phyloP scores from a whole-genome alignment of 2,113 vertebrate species.

The Anolis carolinensis region DNA sequence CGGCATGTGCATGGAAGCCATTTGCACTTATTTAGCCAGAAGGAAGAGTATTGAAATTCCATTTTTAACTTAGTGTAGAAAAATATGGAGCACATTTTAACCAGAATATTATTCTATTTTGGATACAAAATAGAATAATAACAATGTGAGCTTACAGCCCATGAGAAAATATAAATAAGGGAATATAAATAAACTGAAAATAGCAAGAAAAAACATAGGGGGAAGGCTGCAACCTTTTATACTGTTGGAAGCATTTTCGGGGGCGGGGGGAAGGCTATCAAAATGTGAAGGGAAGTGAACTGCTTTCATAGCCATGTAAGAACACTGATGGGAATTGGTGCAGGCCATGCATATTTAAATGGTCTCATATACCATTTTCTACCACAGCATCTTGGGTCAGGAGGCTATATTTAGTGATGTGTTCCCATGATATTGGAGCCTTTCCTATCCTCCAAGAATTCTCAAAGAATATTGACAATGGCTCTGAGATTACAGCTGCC shows the following conservation, averaged over 20 bases:
- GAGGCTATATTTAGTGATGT: no score
- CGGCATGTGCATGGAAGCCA: constrained; percentile 75
- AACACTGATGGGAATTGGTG: constrained; percentile 23
- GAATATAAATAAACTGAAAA: not conserved
- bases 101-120: not conserved
- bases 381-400: no score
- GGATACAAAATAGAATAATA: constrained; percentile 33
- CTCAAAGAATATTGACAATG: no score
- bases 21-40: constrained; percentile 69
- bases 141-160: constrained; percentile 4
- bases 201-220: constrained; percentile 27
- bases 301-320: not conserved
- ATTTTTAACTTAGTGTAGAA: constrained; percentile 42
- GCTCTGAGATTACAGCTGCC: no score
- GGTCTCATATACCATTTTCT: no score
- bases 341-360: not conserved
- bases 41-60: constrained; percentile 54
- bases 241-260: constrained; percentile 37
- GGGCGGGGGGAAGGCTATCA: constrained; percentile 21
- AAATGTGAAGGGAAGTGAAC: constrained; percentile 32
- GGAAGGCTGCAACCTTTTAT: constrained; percentile 33
- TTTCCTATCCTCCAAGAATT: no score
- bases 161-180: constrained; percentile 11
- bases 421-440: no score
- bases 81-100: constrained; percentile 36